phyloP scores from a whole-genome alignment of 1,140 invertebrate genomes.

The Drosophila rhopaloa region DNA sequence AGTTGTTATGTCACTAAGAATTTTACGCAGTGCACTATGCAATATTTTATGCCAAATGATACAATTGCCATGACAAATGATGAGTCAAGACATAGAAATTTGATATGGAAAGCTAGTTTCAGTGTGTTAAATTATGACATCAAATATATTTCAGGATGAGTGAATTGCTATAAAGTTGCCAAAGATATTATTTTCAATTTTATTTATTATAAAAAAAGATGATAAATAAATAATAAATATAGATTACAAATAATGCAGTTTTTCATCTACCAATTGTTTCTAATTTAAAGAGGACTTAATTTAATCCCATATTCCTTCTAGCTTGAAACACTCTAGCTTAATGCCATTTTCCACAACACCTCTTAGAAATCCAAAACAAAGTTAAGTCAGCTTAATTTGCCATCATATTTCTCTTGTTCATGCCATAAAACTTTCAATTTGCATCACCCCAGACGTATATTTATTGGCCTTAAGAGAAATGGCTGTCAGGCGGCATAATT shows the following conservation, averaged over 20 bases:
- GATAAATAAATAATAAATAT: no score
- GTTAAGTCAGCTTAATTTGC: slow-evolving; percentile 18
- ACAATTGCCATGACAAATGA: slow-evolving; percentile 21
- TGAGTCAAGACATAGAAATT: slow-evolving; percentile 8
- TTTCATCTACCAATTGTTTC: no score
- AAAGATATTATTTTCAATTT: no score
- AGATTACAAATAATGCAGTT: no score
- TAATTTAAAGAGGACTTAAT: no score
- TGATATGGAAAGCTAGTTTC: slow-evolving; percentile 20
- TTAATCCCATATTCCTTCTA: no score
- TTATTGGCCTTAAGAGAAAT: slow-evolving; percentile 44
- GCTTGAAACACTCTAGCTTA: not conserved
- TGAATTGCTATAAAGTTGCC: not conserved
- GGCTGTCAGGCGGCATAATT: slow-evolving; percentile 43
- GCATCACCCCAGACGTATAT: slow-evolving; percentile 25
- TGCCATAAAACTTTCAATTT: slow-evolving; percentile 38
- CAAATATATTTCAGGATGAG: slow-evolving; percentile 13
- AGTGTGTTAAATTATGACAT: slow-evolving; percentile 10
- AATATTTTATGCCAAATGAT: slow-evolving; percentile 1
- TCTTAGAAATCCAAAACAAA: not conserved
- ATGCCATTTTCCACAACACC: not conserved
- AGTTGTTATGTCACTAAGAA: slow-evolving; percentile 42
- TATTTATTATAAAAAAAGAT: no score
- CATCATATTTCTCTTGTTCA: slow-evolving; percentile 22
- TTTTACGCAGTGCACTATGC: not conserved